Evolutionary conservation across 2,888 invertebrate genomes (phyloP).

Genomic region (Leucoma salicis): DNA sequence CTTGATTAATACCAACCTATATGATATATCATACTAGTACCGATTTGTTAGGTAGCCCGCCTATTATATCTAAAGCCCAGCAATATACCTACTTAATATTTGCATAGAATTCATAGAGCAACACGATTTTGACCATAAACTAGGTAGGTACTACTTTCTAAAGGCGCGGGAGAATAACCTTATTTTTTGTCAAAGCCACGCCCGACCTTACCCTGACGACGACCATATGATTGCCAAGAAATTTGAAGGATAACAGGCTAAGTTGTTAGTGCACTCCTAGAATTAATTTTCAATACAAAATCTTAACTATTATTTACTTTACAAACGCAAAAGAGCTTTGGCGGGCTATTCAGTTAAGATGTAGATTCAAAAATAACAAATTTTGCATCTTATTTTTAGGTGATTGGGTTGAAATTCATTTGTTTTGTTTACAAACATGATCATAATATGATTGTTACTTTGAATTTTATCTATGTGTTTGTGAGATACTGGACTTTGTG

Average conservation of each 20-base stretch:
- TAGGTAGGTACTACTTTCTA: too few relatives aligned
- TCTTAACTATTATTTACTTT: constrained; percentile 9
- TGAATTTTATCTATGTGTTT: constrained; percentile 51
- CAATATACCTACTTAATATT: too few relatives aligned
- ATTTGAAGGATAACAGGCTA: constrained; percentile 31
- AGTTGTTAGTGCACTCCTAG: constrained; percentile 14
- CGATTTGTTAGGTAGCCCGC: too few relatives aligned
- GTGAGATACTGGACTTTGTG: constrained; percentile 45
- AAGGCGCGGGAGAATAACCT: too few relatives aligned
- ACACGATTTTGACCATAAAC: too few relatives aligned
- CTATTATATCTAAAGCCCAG: too few relatives aligned
- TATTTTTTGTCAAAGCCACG: constrained; percentile 8
- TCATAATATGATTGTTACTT: constrained; percentile 69
- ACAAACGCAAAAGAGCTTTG: constrained; percentile 23
- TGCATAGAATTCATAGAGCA: too few relatives aligned
- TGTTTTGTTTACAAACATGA: constrained; percentile 23
- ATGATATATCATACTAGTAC: too few relatives aligned
- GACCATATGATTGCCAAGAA: constrained; percentile 34
- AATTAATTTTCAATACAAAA: constrained; percentile 11
- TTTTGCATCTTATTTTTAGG: background rate
- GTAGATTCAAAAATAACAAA: constrained; percentile 2
- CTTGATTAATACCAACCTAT: too few relatives aligned
- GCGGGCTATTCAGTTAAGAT: constrained; percentile 26
- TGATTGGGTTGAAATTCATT: constrained; percentile 17
- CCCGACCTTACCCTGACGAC: constrained; percentile 5